Evolutionary conservation across 1,140 invertebrate genomes (phyloP), one percentile per base, ranked within the genome.

Genomic region (Heliconius congener): DNA sequence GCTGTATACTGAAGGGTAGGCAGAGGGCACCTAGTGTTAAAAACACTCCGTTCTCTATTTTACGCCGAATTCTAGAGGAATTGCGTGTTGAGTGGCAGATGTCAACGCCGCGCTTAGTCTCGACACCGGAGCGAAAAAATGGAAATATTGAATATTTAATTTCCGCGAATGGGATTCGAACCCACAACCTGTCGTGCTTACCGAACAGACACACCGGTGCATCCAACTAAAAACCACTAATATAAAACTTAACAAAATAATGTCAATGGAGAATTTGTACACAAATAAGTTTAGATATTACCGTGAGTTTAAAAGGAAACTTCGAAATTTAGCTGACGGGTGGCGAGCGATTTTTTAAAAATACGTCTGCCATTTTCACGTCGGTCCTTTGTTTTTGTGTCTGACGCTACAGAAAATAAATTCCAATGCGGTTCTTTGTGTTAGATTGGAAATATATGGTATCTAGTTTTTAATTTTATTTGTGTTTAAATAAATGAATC

Each of bases 261-360:
- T 66, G 39, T 76, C 37, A 19, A 16, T 37, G 23, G 37, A 70
- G 70, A 60, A 71, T 50, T 78, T 81, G 79, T 81, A 71, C 71
- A 39, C 71, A 77, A 77, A 81, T 73, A 81, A 30, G 57, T 76
- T 70, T 76, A 30, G 75, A 81, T 81, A 70, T 74, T 6, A 18
- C 39, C 16, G 70, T 50, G 39, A 66, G 66, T 73, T 55, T 30
- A 16, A 34, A 34, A 39, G 30, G 79, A 60, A 60, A 27, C 23
- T 27, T 66, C 23, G 9, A 23, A 27, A 66, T 16, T 66, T 66
- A 13, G 57, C 57, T 66, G 60, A 66, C 60, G 60, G 60, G 23
- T 66, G 27, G 55, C 2, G 55, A 23, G 55, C 55, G n/a, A 57
- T 57, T 27, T 66, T 66, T 66, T 13, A 66, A 66, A 66, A 66